Evolutionary conservation across 2,113 vertebrate genomes (phyloP).

Genomic region (Oncorhynchus mykiss): DNA sequence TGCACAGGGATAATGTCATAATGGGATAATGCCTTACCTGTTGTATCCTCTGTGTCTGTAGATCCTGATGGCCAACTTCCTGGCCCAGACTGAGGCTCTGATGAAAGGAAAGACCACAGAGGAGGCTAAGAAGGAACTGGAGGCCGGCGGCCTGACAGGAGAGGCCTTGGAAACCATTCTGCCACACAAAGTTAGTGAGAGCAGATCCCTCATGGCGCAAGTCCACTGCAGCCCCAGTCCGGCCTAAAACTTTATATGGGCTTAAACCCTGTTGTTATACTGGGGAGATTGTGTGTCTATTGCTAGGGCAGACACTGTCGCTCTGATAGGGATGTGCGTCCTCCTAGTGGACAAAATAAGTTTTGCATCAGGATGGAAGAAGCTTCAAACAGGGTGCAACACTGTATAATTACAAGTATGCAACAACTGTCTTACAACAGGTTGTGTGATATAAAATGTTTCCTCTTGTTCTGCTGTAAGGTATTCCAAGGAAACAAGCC

Average conservation of each 20-base stretch:
- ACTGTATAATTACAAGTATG: no score
- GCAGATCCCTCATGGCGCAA: background rate
- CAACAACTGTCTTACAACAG: no score
- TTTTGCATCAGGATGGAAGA: background rate
- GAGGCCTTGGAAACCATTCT: slow-evolving; percentile 84
- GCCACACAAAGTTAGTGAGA: slow-evolving; percentile 85
- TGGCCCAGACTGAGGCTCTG: slow-evolving; percentile 95
- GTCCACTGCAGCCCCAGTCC: no score
- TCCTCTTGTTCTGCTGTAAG: slow-evolving; percentile 59
- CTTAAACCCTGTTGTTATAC: no score
- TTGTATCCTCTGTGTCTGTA: slow-evolving; percentile 43
- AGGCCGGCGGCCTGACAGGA: slow-evolving; percentile 76
- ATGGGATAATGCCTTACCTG: no score
- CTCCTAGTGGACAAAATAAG: background rate
- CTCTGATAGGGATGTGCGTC: background rate
- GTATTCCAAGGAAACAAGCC: slow-evolving; percentile 97
- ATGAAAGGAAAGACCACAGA: slow-evolving; percentile 91
- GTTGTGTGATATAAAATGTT: no score
- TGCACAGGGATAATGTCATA: no score
- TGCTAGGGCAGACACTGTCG: background rate
- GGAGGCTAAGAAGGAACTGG: slow-evolving; percentile 88
- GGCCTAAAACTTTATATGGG: no score
- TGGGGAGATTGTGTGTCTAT: background rate
- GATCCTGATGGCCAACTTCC: slow-evolving; percentile 94
- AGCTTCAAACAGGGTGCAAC: background rate